These are phyloP conservation scores for Argyrosomus regius DNA, from an alignment of 2,797 vertebrate genomes.

Conservation along the genomic window DNA sequence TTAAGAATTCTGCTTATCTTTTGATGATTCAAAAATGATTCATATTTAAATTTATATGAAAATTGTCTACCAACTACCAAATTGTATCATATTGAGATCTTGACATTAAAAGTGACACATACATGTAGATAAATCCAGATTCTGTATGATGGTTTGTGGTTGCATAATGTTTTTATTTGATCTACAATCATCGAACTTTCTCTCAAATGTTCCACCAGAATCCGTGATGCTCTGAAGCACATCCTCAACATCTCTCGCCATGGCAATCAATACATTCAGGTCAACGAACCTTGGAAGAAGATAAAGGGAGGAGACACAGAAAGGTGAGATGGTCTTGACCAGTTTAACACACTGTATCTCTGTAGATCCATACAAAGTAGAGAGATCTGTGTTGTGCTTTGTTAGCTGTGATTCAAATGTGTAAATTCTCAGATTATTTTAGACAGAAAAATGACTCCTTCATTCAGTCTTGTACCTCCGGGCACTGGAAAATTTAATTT, in stretches of 20 bases:
- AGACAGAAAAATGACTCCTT: neutral
- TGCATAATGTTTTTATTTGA: neutral
- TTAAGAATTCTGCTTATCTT: neutral
- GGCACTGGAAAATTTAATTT: neutral
- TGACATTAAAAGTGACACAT: neutral
- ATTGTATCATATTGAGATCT: neutral
- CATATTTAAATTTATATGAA: neutral
- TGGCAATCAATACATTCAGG: slow-evolving; percentile 98
- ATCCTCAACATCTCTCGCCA: slow-evolving; percentile 95
- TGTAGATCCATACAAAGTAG: neutral
- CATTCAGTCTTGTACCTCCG: neutral
- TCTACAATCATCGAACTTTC: neutral
- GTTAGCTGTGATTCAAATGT: neutral
- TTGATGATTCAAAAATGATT: too few relatives aligned
- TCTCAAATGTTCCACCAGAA: slow-evolving; percentile 79
- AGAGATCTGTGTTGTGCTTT: neutral
- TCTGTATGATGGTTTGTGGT: neutral
- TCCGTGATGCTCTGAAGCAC: slow-evolving; percentile 93
- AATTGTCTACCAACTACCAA: too few relatives aligned
- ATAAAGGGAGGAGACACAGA: slow-evolving; percentile 92
- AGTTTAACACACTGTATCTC: neutral
- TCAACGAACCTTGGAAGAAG: slow-evolving; percentile 96
- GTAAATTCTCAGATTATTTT: neutral
- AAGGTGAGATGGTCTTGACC: slow-evolving; percentile 77
- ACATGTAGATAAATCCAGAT: neutral